Evolutionary conservation across 2,797 vertebrate genomes (phyloP).

Genomic region (Argentina silus): DNA sequence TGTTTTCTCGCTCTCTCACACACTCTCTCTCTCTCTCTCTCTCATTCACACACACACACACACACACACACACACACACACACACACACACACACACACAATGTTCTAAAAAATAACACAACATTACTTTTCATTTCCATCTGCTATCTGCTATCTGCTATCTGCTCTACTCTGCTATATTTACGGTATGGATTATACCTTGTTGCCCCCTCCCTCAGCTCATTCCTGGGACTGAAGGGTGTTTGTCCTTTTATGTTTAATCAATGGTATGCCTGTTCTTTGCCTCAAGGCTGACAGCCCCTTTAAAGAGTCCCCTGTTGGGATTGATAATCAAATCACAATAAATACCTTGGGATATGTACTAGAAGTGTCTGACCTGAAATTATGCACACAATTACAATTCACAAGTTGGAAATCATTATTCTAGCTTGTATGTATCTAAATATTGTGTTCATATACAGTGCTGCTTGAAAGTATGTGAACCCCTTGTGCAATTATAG

Average conservation of each 20-base stretch:
- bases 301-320: background rate
- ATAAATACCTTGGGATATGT: background rate
- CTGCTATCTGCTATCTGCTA: too few relatives aligned
- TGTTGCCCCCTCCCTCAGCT: slow-evolving; percentile 1
- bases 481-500: too few relatives aligned
- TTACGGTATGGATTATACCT: too few relatives aligned
- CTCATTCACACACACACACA: slow-evolving; percentile 2
- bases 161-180: too few relatives aligned
- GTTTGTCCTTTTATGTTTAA: slow-evolving; percentile 5
- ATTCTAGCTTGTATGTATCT: too few relatives aligned
- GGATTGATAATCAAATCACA: background rate
- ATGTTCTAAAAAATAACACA: too few relatives aligned
- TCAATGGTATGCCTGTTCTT: slow-evolving; percentile 12
- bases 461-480: too few relatives aligned
- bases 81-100: slow-evolving; percentile 15
- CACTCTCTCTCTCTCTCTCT: background rate
- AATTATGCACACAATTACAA: background rate
- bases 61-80: slow-evolving; percentile 5
- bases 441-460: too few relatives aligned
- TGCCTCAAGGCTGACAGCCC: background rate
- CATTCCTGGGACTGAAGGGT: background rate
- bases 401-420: too few relatives aligned
- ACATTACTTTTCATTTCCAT: too few relatives aligned
- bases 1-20: background rate
- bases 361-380: background rate